Conservation (phyloP, 1,140 invertebrate species). For the Drosophila subobscura region DNA sequence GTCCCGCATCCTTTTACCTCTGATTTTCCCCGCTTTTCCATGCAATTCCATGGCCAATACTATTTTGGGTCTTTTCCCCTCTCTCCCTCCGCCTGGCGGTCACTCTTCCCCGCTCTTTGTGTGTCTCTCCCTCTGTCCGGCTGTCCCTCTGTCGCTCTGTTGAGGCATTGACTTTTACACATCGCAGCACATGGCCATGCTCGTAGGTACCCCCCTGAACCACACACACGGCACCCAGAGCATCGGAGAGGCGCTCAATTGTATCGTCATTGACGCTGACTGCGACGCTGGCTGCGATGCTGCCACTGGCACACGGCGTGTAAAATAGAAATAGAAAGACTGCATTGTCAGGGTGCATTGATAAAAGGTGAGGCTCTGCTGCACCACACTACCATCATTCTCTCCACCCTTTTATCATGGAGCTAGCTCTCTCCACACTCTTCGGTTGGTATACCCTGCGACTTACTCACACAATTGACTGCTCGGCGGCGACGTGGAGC, state of each 20-base stretch:
- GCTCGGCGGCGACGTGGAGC: conserved; percentile 29
- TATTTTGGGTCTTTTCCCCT: conserved; percentile 48
- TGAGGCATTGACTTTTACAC: conserved; percentile 78
- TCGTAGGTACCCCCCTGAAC: conserved; percentile 14
- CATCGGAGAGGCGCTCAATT: conserved; percentile 57
- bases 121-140: conserved; percentile 5
- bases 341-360: no score
- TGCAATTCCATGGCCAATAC: conserved; percentile 62
- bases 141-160: conserved; percentile 2
- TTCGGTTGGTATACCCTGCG: no score
- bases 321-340: conserved; percentile 67
- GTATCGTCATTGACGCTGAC: conserved; percentile 43
- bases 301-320: conserved; percentile 34
- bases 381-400: no score
- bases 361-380: no score
- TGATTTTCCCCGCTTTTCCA: conserved; percentile 28
- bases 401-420: no score
- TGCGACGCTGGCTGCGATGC: conserved; percentile 1
- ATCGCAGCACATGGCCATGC: conserved; percentile 73
- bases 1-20: not conserved
- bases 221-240: conserved; percentile 31
- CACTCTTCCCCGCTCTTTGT: not conserved
- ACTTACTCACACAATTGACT: conserved; percentile 71
- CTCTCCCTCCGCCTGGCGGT: no score
- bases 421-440: no score